Evolutionary conservation across 2,797 vertebrate species (phyloP).

Genomic region (Pampus argenteus): DNA sequence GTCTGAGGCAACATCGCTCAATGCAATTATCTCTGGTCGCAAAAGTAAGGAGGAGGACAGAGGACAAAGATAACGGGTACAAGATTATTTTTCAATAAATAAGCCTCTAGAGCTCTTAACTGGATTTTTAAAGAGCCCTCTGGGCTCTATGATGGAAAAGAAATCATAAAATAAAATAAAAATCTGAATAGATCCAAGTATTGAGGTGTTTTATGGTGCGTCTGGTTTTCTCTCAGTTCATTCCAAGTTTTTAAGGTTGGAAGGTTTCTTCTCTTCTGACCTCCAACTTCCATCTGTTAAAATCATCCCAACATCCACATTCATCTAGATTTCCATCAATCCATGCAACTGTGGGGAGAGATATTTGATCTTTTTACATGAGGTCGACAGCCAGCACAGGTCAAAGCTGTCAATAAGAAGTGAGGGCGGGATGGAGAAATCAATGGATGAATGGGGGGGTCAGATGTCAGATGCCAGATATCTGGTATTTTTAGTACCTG

Average conservation of each 20-base stretch:
- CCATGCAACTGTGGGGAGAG: background rate
- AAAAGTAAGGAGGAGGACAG: constrained; percentile 47
- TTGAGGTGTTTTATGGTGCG: constrained; percentile 30
- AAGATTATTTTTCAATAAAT: constrained; percentile 85
- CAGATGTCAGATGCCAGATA: background rate
- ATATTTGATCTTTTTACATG: constrained; percentile 29
- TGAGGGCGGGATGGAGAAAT: background rate
- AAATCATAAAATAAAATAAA: constrained; percentile 66
- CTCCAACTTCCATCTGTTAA: constrained; percentile 1
- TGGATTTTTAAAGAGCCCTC: constrained; percentile 74
- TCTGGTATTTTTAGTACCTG: background rate
- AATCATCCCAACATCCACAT: background rate
- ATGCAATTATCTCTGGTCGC: constrained; percentile 69
- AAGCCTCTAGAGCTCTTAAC: constrained; percentile 60
- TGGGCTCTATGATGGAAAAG: constrained; percentile 70
- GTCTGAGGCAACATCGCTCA: constrained; percentile 69
- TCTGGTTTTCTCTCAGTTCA: constrained; percentile 14
- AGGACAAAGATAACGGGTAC: constrained; percentile 65
- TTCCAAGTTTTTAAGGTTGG: background rate
- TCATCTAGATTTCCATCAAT: constrained; percentile 29
- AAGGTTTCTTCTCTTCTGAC: constrained; percentile 15
- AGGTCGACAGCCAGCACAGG: constrained; percentile 2
- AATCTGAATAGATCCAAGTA: constrained; percentile 54
- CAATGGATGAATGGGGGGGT: background rate
- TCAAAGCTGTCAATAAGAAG: background rate